Evolutionary conservation across 2,113 vertebrate genomes (phyloP).

Genomic region (Capreolus pygargus): DNA sequence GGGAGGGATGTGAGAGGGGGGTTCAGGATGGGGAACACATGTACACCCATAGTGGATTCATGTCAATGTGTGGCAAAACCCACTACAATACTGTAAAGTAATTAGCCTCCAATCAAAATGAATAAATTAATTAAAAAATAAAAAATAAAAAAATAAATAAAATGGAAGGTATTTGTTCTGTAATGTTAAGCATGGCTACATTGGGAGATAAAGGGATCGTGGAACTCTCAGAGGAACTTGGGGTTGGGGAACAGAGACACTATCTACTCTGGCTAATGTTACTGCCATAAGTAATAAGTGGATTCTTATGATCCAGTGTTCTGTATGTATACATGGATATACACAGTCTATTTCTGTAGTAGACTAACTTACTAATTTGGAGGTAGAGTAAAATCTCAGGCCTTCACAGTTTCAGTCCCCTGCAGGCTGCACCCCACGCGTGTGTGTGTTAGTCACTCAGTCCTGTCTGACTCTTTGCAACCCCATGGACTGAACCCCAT

Average conservation of each 20-base stretch:
- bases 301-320: neutral
- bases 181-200: neutral
- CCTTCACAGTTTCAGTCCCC: neutral
- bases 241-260: neutral
- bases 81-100: neutral
- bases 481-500: neutral
- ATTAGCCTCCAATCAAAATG: neutral
- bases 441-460: neutral
- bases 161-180: neutral
- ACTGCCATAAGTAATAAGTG: neutral
- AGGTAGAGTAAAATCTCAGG: neutral
- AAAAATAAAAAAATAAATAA: too few species aligned
- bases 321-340: neutral
- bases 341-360: neutral
- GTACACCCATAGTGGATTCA: neutral
- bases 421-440: rapidly evolving
- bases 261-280: neutral
- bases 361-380: neutral
- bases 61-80: neutral
- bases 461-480: neutral
- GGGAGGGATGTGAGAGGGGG: neutral
- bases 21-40: neutral
- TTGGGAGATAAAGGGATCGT: neutral
- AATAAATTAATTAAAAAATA: neutral
- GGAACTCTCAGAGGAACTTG: neutral